Base-by-base conservation (phyloP, 2,888 invertebrate genomes). In the Andrena trimmerana region DNA sequence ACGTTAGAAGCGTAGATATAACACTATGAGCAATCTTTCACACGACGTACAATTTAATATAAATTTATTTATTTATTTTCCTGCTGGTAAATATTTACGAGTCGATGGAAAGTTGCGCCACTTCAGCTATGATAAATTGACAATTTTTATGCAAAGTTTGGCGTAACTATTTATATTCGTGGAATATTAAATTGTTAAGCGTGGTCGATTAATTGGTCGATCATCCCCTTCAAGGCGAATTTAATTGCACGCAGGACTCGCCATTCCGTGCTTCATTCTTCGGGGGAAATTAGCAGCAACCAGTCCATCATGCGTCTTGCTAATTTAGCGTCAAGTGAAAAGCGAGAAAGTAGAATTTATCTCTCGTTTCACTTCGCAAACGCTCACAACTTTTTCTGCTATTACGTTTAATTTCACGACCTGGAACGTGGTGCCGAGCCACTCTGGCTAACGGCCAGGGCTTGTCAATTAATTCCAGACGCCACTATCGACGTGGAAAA, bases 301-400 rank as follows among this genome's bases (percentile, higher is more conserved):
- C 54, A 52, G 52, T 42, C 50, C 1, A n/a, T 63, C 20, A 54
- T 70, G 70, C 65, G 62, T 54, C 66, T 29, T 29, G 50, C 48
- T 54, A 80, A 81, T 74, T 81, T 69, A 31, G 42, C 73, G 50
- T 52, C 60, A 8, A 74, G 81, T 81, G 81, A 81, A 81, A 81
- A 74, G 65, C 66, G 74, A 70, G 81, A 81, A 81, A 81, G 81
- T 80, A 31, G 73, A 69, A 24, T 81, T 70, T 78, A 81, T 71
- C 48, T 24, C 29, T 63, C 78, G 68, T 68, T 81, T 73, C 68
- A 67, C 81, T 81, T 33, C 50, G 50, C 50, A 27, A 78, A 66
- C 42, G 59, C 59, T 10, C 3, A 27, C 4, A 2, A 13, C 42
- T 20, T 2, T 29, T 71, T 72, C 29, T 63, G n/a, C 31, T 20